Evolutionary conservation across 2,113 vertebrate species (phyloP).

Genomic region (Cavia aperea): DNA sequence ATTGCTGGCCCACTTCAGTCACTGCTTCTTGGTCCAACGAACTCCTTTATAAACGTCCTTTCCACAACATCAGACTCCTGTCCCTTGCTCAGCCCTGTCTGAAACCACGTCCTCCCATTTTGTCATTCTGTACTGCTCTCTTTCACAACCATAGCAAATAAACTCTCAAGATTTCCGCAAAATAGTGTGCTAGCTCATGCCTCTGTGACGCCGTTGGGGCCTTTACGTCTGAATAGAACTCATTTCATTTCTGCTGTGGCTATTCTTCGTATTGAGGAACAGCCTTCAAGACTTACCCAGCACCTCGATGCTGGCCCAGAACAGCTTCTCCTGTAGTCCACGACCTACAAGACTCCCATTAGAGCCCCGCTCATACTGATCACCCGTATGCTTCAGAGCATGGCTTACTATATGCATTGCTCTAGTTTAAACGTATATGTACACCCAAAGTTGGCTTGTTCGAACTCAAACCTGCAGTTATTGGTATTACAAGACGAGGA

Average conservation of each 20-base stretch:
- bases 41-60: background rate
- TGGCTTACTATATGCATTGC: background rate
- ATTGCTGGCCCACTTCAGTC: fast-evolving
- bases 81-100: background rate
- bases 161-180: background rate
- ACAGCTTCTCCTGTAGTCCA: no score
- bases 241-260: background rate
- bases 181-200: no score
- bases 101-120: background rate
- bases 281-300: background rate
- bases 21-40: fast-evolving
- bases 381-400: background rate
- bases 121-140: background rate
- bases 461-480: background rate
- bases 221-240: background rate
- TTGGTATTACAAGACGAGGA: no score
- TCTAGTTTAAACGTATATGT: background rate
- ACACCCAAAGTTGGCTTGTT: background rate
- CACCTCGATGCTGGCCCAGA: no score
- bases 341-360: background rate
- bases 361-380: background rate
- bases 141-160: background rate
- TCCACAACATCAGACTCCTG: fast-evolving
- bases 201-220: background rate
- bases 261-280: background rate